These are phyloP conservation scores for Corythaeola cristata DNA, from an alignment of 2,113 vertebrate genomes.

Conservation along the genomic window DNA sequence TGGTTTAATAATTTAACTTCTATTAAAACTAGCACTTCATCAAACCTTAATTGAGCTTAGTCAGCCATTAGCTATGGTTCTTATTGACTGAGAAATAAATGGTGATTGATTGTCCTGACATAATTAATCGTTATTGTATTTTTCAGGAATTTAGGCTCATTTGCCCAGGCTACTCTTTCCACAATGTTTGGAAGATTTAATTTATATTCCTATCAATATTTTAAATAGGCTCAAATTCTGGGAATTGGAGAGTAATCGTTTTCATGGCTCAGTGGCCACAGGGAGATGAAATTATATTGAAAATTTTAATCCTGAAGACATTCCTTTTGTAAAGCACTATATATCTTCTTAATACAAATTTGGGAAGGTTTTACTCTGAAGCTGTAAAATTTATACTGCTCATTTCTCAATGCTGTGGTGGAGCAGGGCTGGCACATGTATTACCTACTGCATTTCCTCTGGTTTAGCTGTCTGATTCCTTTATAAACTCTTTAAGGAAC, in stretches of 20 bases:
- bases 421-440: background rate
- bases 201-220: slow-evolving; percentile 11
- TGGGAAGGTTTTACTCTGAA: background rate
- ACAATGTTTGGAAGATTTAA: background rate
- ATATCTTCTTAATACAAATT: background rate
- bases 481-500: background rate
- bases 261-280: background rate
- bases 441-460: background rate
- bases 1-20: slow-evolving; percentile 22
- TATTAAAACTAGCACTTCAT: slow-evolving; percentile 4
- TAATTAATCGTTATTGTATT: background rate
- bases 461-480: background rate
- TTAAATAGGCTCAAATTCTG: slow-evolving; percentile 3
- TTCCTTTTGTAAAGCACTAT: background rate
- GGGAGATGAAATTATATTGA: background rate
- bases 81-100: slow-evolving; percentile 38
- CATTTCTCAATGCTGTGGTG: background rate
- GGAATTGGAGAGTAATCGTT: background rate
- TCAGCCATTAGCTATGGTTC: background rate
- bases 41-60: slow-evolving; percentile 31
- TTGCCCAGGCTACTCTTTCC: background rate
- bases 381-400: background rate
- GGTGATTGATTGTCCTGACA: background rate
- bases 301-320: background rate
- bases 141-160: slow-evolving; percentile 15